A percentile compares a stretch with the other conserved stretches of the same genome.
phyloP scores from a whole-genome alignment of 2,797 vertebrate genomes.

The Esox lucius region DNA sequence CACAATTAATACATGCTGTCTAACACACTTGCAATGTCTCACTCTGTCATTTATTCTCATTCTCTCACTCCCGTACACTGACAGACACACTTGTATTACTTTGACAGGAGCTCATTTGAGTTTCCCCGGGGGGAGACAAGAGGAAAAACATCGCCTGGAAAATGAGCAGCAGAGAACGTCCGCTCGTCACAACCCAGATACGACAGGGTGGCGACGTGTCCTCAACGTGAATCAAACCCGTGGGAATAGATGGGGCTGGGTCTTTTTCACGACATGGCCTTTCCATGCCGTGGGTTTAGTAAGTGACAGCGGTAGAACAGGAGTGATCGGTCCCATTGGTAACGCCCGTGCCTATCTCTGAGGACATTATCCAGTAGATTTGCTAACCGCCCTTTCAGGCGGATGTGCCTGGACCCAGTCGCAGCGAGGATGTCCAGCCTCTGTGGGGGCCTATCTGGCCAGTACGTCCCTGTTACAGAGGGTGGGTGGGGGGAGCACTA shows the following conservation, averaged over 20 bases:
- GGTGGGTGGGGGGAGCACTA: too few relatives aligned
- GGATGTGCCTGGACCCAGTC: background rate
- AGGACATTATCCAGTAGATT: background rate
- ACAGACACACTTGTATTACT: slow-evolving; percentile 22
- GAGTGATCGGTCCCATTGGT: background rate
- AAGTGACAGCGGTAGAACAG: background rate
- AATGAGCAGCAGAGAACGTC: slow-evolving; percentile 5
- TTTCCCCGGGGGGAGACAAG: slow-evolving; percentile 5
- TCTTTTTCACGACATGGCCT: background rate
- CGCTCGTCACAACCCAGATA: background rate
- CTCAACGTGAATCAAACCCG: background rate
- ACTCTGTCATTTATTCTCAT: too few relatives aligned
- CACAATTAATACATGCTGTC: background rate
- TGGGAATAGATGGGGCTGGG: background rate
- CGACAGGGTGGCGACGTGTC: background rate
- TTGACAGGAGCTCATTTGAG: slow-evolving; percentile 16
- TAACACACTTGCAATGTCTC: background rate
- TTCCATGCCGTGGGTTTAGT: background rate
- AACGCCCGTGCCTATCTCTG: background rate
- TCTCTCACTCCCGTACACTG: too few relatives aligned
- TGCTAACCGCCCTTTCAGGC: background rate
- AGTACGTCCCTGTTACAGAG: slow-evolving; percentile 1
- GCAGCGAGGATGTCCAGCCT: background rate
- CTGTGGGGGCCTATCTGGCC: background rate
- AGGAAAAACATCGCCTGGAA: background rate